These are phyloP conservation scores for Apamea crenata DNA, from an alignment of 2,888 invertebrate genomes.

Conservation along the genomic window DNA sequence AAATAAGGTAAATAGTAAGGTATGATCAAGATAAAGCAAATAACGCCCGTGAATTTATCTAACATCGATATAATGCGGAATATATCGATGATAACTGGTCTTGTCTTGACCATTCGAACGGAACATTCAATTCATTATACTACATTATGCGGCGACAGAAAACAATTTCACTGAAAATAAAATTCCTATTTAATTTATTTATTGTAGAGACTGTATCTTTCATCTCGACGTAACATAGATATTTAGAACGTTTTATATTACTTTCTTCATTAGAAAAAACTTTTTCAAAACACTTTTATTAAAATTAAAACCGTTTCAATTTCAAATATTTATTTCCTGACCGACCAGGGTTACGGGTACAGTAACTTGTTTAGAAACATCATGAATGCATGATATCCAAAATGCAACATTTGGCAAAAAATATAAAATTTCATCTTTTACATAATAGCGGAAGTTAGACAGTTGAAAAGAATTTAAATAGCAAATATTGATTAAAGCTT, in stretches of 20 bases:
- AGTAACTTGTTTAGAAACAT: neutral
- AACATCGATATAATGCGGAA: neutral
- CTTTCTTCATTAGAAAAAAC: neutral
- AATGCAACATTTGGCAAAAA: conserved; percentile 9
- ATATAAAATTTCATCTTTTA: conserved; percentile 12
- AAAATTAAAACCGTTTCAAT: neutral
- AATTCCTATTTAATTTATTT: conserved; percentile 12
- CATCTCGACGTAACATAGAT: conserved; percentile 3
- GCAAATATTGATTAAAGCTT: conserved; percentile 20
- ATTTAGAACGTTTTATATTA: neutral
- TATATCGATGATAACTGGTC: neutral
- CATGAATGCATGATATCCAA: conserved; percentile 2
- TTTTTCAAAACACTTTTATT: neutral
- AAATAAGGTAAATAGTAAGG: neutral
- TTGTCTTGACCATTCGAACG: neutral
- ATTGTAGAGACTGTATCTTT: conserved; percentile 2
- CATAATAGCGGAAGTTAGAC: conserved; percentile 41
- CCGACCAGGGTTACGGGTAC: neutral
- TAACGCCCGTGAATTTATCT: neutral
- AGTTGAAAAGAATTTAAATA: conserved; percentile 33
- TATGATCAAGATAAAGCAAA: neutral
- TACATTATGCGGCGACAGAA: neutral
- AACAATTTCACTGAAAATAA: neutral
- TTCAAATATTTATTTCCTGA: neutral
- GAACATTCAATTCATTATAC: conserved; percentile 8